Evolutionary conservation across 2,888 invertebrate species (phyloP), one percentile per base, ranked within the genome.

Genomic region (Celastrina argiolus): DNA sequence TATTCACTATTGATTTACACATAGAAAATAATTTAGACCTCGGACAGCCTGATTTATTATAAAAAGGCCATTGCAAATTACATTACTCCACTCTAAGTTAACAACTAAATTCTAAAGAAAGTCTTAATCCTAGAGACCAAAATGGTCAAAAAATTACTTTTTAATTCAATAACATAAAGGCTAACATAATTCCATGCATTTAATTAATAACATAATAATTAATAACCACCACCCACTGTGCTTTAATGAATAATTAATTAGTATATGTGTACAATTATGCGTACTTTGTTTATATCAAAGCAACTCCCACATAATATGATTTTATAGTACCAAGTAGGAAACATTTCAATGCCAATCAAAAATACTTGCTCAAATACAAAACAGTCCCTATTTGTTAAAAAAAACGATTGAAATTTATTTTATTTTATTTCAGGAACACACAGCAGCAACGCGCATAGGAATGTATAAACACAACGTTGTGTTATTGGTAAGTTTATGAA

Each of bases 401-500:
- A 14, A 14, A 39, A 39, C 14, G 14, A 14, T 14, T 14, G 39
- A 45, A 61, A 56, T 66, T 67, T 70, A 67, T 75, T 71, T 69
- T 70, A 81, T 84, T 67, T 81, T 64, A 8, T 70, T 69, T 63
- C 70, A 68, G 70, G 56, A 56, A 31, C 36, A 22, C 36, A 36
- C 84, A 81, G 74, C 69, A 69, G 72, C 69, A 69, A 72, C 84
- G 86, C 82, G 78, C 88, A 87, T 88, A 84, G 89, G 86, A 81
- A 90, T 90, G 90, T 76, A 83, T 83, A 85, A 82, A 77, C 87
- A 84, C 75, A 81, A 84, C 74, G 74, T 89, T 65, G 75, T 90
- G 70, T 73, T 89, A 63, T 73, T 90, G 87, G 90, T 90, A 73
- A 86, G 90, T 12, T 36, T 36, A 8, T 10, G 8, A 10, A 7